These are phyloP conservation scores for Heliconius sara DNA, from an alignment of 2,888 invertebrate species.

Conservation along the genomic window DNA sequence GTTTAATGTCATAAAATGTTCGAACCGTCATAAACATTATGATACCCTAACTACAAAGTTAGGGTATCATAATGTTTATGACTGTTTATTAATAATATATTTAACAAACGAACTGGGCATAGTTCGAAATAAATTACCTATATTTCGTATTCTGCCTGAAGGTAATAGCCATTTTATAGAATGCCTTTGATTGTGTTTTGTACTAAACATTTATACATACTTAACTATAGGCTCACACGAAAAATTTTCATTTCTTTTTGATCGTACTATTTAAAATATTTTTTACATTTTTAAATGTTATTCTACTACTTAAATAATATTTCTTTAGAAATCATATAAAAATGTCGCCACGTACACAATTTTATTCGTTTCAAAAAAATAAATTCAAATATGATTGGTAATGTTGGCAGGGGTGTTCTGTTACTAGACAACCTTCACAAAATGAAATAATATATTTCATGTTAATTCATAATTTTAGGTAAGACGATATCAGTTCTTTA, in stretches of 20 bases:
- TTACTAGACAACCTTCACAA: slow-evolving; percentile 44
- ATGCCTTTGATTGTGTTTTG: background rate
- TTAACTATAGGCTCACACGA: too few species aligned
- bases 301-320: too few species aligned
- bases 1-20: background rate
- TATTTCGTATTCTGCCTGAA: background rate
- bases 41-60: background rate
- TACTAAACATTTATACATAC: background rate
- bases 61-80: too few species aligned
- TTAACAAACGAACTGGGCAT: background rate
- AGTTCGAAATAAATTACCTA: background rate
- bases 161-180: background rate
- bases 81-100: background rate
- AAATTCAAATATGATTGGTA: slow-evolving; percentile 20
- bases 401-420: slow-evolving; percentile 35
- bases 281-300: too few species aligned
- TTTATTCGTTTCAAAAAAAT: background rate
- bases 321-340: background rate
- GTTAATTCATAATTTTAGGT: slow-evolving; percentile 35
- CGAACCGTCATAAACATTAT: background rate
- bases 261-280: too few species aligned
- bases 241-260: too few species aligned
- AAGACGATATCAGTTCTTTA: slow-evolving; percentile 20
- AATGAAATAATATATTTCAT: slow-evolving; percentile 38
- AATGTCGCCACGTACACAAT: background rate